Percentiles rank a stretch among this genome's conserved stretches.
phyloP scores from a whole-genome alignment of 1,140 invertebrate species.

The Solenopsis invicta region DNA sequence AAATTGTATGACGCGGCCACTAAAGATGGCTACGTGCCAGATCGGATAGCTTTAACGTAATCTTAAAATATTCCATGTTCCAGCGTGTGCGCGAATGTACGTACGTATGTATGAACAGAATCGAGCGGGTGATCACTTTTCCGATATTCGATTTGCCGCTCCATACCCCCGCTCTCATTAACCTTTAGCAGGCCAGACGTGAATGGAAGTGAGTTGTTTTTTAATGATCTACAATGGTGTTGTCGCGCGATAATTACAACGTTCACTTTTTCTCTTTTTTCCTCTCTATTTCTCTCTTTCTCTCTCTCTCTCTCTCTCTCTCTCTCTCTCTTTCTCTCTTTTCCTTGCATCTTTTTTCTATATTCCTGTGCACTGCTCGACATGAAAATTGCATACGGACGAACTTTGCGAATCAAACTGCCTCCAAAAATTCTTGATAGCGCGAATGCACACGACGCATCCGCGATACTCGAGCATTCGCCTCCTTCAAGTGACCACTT shows the following conservation, averaged over 20 bases:
- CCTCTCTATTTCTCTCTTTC: not conserved
- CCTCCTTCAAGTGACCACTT: slow-evolving; percentile 48
- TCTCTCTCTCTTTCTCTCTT: too few relatives aligned
- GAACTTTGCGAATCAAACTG: not conserved
- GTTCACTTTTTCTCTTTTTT: not conserved
- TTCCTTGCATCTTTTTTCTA: not conserved
- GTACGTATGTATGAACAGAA: slow-evolving; percentile 36
- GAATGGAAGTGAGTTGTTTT: slow-evolving; percentile 43
- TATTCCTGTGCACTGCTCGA: not conserved
- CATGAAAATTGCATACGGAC: not conserved
- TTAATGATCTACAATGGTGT: slow-evolving; percentile 41
- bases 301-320: not conserved
- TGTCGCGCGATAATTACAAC: slow-evolving; percentile 48
- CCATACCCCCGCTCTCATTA: slow-evolving; percentile 44
- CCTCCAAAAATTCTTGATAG: not conserved
- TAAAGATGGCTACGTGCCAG: slow-evolving; percentile 34
- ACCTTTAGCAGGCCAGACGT: slow-evolving; percentile 24
- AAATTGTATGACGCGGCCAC: slow-evolving; percentile 33
- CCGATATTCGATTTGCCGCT: slow-evolving; percentile 56
- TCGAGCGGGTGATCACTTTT: slow-evolving; percentile 52
- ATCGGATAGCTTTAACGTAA: slow-evolving; percentile 59
- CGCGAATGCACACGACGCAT: not conserved
- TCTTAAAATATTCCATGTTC: slow-evolving; percentile 60
- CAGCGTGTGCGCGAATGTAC: slow-evolving; percentile 22
- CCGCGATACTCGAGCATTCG: slow-evolving; percentile 29